phyloP scores from a whole-genome alignment of 2,797 vertebrate genomes.

The Anolis apletophallus region DNA sequence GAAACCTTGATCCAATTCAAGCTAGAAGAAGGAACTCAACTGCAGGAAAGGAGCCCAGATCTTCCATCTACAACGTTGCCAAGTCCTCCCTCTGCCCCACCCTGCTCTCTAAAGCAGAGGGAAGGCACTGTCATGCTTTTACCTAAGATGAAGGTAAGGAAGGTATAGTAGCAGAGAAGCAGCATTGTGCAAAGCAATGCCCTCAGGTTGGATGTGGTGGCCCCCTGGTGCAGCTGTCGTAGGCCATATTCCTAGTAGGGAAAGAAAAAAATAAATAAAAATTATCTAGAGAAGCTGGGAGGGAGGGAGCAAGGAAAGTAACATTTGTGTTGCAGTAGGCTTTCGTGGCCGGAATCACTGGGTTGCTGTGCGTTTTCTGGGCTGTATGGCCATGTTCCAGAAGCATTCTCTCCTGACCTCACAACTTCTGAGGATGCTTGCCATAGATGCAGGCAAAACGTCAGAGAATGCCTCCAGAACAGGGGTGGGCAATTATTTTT shows the following conservation, averaged over 20 bases:
- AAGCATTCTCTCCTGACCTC: too few species aligned
- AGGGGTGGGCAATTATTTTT: too few species aligned
- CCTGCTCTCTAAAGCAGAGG: background rate
- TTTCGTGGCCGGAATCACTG: too few species aligned
- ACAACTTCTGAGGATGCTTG: too few species aligned
- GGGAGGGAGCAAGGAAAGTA: background rate
- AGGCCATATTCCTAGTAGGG: slow-evolving; percentile 84
- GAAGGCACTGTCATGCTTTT: slow-evolving; percentile 2
- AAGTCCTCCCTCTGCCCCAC: background rate
- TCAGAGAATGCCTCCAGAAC: too few species aligned
- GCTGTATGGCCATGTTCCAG: too few species aligned
- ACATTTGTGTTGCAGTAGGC: too few species aligned
- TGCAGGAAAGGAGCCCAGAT: background rate
- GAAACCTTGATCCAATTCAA: background rate
- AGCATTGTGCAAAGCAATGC: slow-evolving; percentile 87
- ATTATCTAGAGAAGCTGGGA: background rate
- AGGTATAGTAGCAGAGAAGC: slow-evolving; percentile 88
- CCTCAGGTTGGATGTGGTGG: slow-evolving; percentile 80
- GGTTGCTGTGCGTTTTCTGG: too few species aligned
- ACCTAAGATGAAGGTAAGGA: slow-evolving; percentile 88
- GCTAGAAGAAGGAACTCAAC: background rate
- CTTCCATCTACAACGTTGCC: background rate
- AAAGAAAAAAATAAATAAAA: slow-evolving; percentile 4
- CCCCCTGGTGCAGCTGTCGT: slow-evolving; percentile 80
- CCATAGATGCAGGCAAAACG: too few species aligned